phyloP scores from a whole-genome alignment of 2,888 invertebrate species.

The Eilema caniola region DNA sequence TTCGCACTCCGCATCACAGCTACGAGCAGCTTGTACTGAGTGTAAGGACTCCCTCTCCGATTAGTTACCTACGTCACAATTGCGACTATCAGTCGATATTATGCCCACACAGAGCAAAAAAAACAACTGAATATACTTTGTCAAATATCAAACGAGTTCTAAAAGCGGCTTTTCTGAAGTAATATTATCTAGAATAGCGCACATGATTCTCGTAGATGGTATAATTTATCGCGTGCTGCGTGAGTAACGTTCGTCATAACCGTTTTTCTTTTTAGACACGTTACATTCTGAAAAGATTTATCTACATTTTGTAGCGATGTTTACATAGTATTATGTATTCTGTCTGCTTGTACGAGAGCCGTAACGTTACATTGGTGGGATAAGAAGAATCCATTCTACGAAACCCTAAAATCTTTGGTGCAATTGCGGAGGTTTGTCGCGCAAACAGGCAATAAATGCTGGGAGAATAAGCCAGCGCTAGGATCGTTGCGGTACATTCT shows the following conservation, averaged over 20 bases:
- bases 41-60: too few relatives aligned
- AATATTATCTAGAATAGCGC: slow-evolving; percentile 26
- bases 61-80: too few relatives aligned
- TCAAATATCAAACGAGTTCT: slow-evolving; percentile 14
- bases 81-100: neutral
- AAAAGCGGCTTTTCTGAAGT: slow-evolving; percentile 15
- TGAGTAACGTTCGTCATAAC: slow-evolving; percentile 44
- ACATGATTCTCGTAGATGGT: slow-evolving; percentile 35
- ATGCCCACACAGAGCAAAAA: neutral
- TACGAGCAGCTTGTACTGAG: too few relatives aligned
- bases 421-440: slow-evolving; percentile 70
- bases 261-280: slow-evolving; percentile 50
- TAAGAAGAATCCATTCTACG: slow-evolving; percentile 69
- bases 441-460: slow-evolving; percentile 70
- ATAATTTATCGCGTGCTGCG: slow-evolving; percentile 39
- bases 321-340: slow-evolving; percentile 67
- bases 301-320: slow-evolving; percentile 63
- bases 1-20: too few relatives aligned
- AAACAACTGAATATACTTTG: neutral
- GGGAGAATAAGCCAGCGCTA: slow-evolving; percentile 63
- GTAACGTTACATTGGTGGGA: slow-evolving; percentile 61
- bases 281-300: slow-evolving; percentile 60
- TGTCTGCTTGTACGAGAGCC: slow-evolving; percentile 55
- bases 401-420: slow-evolving; percentile 70
- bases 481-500: slow-evolving; percentile 59